Evolutionary conservation across 2,113 vertebrate species (phyloP), one percentile per base, ranked within the genome.

Genomic region (Anthoscopus minutus): DNA sequence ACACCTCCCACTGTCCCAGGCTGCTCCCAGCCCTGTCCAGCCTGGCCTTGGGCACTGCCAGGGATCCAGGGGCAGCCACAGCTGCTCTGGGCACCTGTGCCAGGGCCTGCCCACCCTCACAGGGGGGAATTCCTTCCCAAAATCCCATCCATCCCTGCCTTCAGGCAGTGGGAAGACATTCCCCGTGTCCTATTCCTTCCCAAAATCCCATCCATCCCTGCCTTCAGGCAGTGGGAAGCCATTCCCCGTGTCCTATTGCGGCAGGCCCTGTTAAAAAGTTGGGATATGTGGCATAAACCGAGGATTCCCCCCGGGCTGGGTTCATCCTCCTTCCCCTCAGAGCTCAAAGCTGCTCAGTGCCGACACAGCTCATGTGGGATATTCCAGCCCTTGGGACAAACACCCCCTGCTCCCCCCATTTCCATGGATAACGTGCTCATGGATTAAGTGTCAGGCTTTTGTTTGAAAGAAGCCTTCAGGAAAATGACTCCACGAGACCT

Each of bases 21-120:
- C 0, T 28, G 24, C 19, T 48, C 70, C 79, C 3, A 58, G 9
- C 11, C 9, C 30, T 0, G 0, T 22, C 51, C 57, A 72, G 0
- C 11, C 57, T 64, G 57, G 4, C 33, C 22, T 54, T 9, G 69
- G 57, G 0, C 48, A 47, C 15, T 73, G 0, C 23, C 58, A 56
- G 48, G 58, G 50, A 54, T 64, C 17, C 64, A 69, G 65, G 45
- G 24, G 24, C 35, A 81, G 18, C 73, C 67, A n/a, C 24, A 56
- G 57, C 66, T 60, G 0, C 66, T 60, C 56, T 51, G 66, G 45
- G n/a, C 27, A 67, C 13, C 65, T 37, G 20, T 70, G 45, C 31
- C 66, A 51, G 37, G 15, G 13, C 56, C 25, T 61, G 1, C 1
- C 2, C 53, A 13, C 21, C 38, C 33, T 72, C 27, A 0, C 21